Conservation (phyloP, 1,140 invertebrate genomes). For the Hylaeus anthracinus region DNA sequence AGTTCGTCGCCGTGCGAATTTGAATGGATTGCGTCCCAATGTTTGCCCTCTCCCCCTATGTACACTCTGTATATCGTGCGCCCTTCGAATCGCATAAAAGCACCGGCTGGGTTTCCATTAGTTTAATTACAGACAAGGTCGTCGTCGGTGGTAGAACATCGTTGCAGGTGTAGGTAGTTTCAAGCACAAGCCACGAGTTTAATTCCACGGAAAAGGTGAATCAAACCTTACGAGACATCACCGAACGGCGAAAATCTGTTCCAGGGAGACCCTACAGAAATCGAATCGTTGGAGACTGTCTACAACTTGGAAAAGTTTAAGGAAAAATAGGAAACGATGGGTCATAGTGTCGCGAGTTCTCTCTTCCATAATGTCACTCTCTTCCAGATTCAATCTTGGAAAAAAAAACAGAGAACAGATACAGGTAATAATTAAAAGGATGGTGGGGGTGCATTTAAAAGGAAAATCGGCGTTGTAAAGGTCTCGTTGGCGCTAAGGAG, state of each 20-base stretch:
- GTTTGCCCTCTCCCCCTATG: conserved; percentile 34
- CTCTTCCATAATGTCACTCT: no score
- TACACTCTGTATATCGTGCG: conserved; percentile 31
- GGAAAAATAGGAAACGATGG: no score
- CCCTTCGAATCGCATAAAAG: conserved; percentile 53
- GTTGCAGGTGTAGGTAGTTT: conserved; percentile 39
- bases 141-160: conserved; percentile 47
- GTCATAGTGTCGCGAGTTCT: no score
- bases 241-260: conserved; percentile 8
- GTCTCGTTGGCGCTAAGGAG: neutral
- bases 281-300: neutral
- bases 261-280: neutral
- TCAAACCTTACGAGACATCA: conserved; percentile 20
- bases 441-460: conserved; percentile 65
- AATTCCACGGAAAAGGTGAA: conserved; percentile 38
- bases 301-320: neutral
- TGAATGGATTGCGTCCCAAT: conserved; percentile 61
- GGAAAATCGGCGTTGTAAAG: conserved; percentile 26
- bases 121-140: conserved; percentile 72
- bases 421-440: conserved; percentile 69
- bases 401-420: no score
- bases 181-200: conserved; percentile 44
- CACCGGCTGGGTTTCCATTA: conserved; percentile 71
- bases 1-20: conserved; percentile 42
- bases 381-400: no score